Evolutionary conservation across 2,113 vertebrate genomes (phyloP), one percentile per base, ranked within the genome.

Genomic region (Syrrhaptes paradoxus): DNA sequence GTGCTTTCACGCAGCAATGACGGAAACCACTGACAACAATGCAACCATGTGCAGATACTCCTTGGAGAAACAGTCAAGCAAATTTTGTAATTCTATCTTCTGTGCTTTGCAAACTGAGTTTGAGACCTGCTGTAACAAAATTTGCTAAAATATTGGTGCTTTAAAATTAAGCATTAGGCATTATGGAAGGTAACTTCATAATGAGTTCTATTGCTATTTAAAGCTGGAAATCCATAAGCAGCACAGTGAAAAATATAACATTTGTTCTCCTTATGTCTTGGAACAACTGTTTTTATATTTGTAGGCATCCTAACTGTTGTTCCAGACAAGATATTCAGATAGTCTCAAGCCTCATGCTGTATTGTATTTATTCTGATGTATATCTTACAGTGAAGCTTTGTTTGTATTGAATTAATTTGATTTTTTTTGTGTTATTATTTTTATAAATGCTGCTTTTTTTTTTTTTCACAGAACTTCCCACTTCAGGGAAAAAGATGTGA

Each of bases 161-260:
- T 94, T 94, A 95, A 92, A 97, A 95, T 88, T 93, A 97, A 88
- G 91, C 81, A 63, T 66, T 93, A 87, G 86, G 68, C 74, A 41
- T 90, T 85, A 67, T 38, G 85, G 75, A 81, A 89, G 84, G 92
- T 81, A 95, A 96, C 91, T 94, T 90, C 67, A 88, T 49, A 74
- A 91, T 55, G 83, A 74, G 84, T 96, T 92, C 79, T 87, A 89
- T 84, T 78, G 89, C 94, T 90, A 93, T 96, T 96, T 97, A 95
- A 96, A 97, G 51, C 87, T 85, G 97, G 94, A 95, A 96, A 96
- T 92, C 92, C 97, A 96, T 92, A 79, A 84, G 92, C 58, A 97
- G 49, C 31, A 65, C 55, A 51, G 78, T 58, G 78, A 82, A 95
- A 91, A 95, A 97, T 82, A 77, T 34, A 81, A 75, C 76, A 70